These are phyloP conservation scores for Saiga tatarica DNA, from an alignment of 2,113 vertebrate genomes.

Conservation along the genomic window DNA sequence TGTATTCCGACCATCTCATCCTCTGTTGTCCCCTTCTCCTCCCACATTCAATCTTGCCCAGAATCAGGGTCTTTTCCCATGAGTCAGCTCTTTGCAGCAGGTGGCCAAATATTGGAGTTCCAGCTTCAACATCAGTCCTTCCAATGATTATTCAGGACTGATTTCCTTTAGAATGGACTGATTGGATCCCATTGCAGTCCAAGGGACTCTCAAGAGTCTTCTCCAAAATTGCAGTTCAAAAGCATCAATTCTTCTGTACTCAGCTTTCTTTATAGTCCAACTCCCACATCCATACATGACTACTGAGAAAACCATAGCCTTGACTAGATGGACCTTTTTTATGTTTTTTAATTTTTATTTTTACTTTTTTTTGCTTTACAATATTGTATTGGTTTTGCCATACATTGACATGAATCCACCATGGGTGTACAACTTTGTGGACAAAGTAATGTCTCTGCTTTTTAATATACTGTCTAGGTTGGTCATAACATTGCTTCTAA, in stretches of 20 bases:
- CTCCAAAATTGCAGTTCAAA: neutral
- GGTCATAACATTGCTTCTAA: neutral
- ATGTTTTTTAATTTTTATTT: too few species aligned
- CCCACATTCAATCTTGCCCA: rapidly evolving
- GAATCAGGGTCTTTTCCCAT: neutral
- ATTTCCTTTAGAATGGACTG: neutral
- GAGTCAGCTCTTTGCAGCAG: neutral
- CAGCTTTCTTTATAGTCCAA: neutral
- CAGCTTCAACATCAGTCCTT: neutral
- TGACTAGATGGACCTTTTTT: neutral
- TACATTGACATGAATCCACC: too few species aligned
- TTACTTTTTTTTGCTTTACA: too few species aligned
- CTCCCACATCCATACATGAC: neutral
- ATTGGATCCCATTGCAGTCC: neutral
- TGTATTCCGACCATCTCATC: neutral
- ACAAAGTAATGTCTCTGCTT: neutral
- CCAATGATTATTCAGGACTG: neutral
- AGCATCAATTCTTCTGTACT: rapidly evolving
- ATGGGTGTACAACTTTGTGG: neutral
- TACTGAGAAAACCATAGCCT: neutral
- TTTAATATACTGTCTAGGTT: neutral
- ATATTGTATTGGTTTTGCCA: too few species aligned
- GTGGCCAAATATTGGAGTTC: neutral
- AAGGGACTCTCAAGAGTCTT: neutral
- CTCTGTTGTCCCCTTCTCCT: neutral